Conservation (phyloP, 2,113 vertebrate species). For the Semicossyphus pulcher region DNA sequence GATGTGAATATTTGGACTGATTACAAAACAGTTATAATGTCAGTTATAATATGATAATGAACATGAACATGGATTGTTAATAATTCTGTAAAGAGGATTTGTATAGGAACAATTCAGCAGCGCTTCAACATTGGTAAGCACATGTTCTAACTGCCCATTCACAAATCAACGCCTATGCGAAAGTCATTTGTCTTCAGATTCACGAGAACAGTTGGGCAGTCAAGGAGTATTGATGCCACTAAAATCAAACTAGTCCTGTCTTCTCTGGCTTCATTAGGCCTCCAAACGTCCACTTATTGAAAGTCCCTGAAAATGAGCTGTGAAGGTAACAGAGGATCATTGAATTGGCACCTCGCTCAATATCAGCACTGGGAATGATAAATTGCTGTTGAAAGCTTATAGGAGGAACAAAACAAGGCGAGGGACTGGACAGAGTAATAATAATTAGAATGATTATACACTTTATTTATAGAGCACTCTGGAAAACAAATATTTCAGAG, state of each 20-base stretch:
- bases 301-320: slow-evolving; percentile 69
- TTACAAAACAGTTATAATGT: no score
- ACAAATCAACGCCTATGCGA: background rate
- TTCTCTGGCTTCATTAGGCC: slow-evolving; percentile 49
- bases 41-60: no score
- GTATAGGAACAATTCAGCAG: no score
- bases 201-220: slow-evolving; percentile 4
- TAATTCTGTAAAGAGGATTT: no score
- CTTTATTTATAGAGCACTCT: background rate
- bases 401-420: slow-evolving; percentile 13
- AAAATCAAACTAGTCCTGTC: slow-evolving; percentile 32
- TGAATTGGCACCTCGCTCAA: slow-evolving; percentile 74
- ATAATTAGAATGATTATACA: background rate
- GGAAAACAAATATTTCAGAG: background rate
- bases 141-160: background rate
- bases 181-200: slow-evolving; percentile 14
- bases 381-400: slow-evolving; percentile 39
- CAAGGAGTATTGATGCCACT: slow-evolving; percentile 26
- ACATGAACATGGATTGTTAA: no score
- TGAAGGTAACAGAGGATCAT: slow-evolving; percentile 70
- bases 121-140: background rate
- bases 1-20: no score
- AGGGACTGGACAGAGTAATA: background rate
- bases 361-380: slow-evolving; percentile 69
- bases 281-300: slow-evolving; percentile 50